Conservation (phyloP, 2,113 vertebrate genomes). For the Panurus biarmicus region DNA sequence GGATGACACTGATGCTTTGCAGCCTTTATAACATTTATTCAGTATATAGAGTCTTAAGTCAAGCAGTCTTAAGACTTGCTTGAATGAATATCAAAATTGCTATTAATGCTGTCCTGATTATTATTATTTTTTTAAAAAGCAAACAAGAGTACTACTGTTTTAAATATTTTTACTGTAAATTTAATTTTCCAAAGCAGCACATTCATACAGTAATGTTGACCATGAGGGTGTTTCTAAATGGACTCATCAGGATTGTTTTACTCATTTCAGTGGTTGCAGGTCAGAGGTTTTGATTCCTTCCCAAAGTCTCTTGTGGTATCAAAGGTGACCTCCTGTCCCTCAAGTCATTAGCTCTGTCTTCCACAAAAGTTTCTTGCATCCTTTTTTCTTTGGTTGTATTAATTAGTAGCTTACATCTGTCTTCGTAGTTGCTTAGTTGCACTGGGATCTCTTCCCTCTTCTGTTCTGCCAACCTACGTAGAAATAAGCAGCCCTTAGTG, state of each 20-base stretch:
- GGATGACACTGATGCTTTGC: neutral
- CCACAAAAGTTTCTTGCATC: neutral
- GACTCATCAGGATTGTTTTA: neutral
- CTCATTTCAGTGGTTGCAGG: neutral
- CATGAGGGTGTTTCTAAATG: neutral
- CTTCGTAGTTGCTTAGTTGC: neutral
- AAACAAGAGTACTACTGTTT: neutral
- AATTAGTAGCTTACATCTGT: neutral
- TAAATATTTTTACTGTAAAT: neutral
- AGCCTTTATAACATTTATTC: neutral
- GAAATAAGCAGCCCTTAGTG: neutral
- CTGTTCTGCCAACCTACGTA: neutral
- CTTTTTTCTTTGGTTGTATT: neutral
- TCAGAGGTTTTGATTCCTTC: neutral
- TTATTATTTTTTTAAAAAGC: neutral
- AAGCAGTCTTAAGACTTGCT: neutral
- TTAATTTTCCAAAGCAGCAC: constrained; percentile 12
- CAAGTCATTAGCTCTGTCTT: neutral
- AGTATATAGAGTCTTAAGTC: constrained; percentile 37
- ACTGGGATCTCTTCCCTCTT: neutral
- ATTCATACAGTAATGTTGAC: neutral
- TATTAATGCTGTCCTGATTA: neutral
- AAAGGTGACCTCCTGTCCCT: neutral
- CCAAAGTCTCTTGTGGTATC: neutral
- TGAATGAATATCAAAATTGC: neutral